Evolutionary conservation across 2,113 vertebrate genomes (phyloP), one percentile per base, ranked within the genome.

Genomic region (Poecilia latipinna): DNA sequence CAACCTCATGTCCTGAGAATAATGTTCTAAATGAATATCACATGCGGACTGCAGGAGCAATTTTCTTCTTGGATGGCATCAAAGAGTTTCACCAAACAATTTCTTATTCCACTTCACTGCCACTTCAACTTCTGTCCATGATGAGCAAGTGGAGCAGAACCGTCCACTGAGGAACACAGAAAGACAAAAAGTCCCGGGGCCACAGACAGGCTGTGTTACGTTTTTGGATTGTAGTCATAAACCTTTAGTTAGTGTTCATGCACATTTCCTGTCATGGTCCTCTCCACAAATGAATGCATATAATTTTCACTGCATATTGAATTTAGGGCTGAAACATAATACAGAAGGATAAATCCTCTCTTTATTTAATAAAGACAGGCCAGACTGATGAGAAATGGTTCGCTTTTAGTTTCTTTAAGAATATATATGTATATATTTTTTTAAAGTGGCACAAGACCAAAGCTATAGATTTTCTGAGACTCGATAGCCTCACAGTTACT

Each of bases 41-140:
- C 75, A 4, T 83, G 88, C 24, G 74, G 26, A 74, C 17, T 61
- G 57, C 5, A 68, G 70, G 10, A 73, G 61, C 62, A 75, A 68
- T 70, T 70, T 85, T 75, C 61, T 37, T 81, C 35, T 37, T 75
- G 75, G 65, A 72, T 75, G 54, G 66, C 79, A 73, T 83, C 70
- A 65, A 85, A 76, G 24, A 61, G 69, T 85, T 79, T 78, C 57
- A 73, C 51, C 78, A 26, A 72, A 32, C n/a, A 65, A 84, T 82
- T 80, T 80, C 65, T 88, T 77, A 77, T 88, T 90, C 78, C 75
- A 75, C 78, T 89, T 83, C 83, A 80, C 28, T 77, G 65, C 68
- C 62, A 68, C 65, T 86, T 78, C 61, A 68, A 54, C 22, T 42
- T 80, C 72, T 73, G 68, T 62, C 57, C 54, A 75, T 57, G 33